Evolutionary conservation across 2,797 vertebrate genomes (phyloP).

Genomic region (Sphenopsis melanotis): DNA sequence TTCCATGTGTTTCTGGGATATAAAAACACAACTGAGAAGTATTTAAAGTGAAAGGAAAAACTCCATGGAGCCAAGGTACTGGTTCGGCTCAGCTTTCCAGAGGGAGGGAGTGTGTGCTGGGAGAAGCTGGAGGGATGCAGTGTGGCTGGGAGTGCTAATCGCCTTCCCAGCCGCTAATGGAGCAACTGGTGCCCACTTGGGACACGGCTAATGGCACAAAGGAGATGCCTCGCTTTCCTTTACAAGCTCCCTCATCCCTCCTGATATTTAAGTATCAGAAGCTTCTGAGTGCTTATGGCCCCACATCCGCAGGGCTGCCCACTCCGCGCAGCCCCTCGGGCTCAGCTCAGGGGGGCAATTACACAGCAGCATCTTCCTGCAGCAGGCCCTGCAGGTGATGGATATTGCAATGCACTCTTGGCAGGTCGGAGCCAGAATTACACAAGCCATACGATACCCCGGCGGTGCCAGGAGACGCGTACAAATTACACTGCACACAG

Average conservation of each 20-base stretch:
- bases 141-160: background rate
- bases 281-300: rapidly evolving
- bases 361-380: background rate
- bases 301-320: rapidly evolving
- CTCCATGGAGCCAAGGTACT: background rate
- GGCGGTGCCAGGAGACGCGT: background rate
- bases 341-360: background rate
- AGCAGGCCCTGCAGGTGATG: background rate
- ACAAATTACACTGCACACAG: conserved; percentile 35
- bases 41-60: conserved; percentile 40
- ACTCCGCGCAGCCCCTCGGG: rapidly evolving
- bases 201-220: background rate
- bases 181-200: background rate
- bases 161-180: background rate
- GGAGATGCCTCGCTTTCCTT: background rate
- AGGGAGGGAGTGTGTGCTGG: rapidly evolving
- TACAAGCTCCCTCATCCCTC: background rate
- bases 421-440: conserved; percentile 5
- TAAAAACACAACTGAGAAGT: background rate
- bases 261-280: background rate
- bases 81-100: background rate
- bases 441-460: conserved; percentile 38
- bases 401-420: background rate
- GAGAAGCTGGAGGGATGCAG: background rate
- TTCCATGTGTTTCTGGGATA: conserved; percentile 41